These are phyloP conservation scores for Hemiscyllium ocellatum DNA, from an alignment of 2,113 vertebrate species.

Conservation along the genomic window DNA sequence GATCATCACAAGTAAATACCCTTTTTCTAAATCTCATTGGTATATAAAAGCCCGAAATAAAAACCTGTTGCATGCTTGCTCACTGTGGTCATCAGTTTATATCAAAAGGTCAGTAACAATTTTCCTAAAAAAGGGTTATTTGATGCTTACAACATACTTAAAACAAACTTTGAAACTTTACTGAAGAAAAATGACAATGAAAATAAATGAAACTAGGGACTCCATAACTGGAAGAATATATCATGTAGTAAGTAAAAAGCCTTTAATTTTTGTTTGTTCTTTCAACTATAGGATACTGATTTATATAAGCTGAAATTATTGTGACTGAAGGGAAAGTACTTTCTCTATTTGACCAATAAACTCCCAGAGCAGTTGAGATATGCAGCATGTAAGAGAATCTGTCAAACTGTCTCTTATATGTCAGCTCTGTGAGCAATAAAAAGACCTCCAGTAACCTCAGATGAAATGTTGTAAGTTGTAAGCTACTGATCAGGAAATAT, in stretches of 20 bases:
- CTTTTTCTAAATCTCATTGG: not conserved
- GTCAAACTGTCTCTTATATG: slow-evolving; percentile 17
- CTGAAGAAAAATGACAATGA: not conserved
- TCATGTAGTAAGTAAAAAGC: not conserved
- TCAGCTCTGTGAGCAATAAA: not conserved
- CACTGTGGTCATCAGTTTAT: not conserved
- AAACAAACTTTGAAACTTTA: not conserved
- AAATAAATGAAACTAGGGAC: not conserved
- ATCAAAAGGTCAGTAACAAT: not conserved
- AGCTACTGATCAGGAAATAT: not conserved
- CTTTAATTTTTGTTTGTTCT: not conserved
- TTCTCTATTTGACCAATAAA: slow-evolving; percentile 18
- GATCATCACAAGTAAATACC: not conserved
- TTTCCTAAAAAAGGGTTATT: not conserved
- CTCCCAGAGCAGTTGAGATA: slow-evolving; percentile 28
- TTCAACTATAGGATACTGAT: not conserved
- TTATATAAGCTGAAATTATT: not conserved
- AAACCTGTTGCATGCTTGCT: not conserved
- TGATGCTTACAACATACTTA: not conserved
- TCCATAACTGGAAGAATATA: not conserved
- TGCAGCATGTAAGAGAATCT: slow-evolving; percentile 26
- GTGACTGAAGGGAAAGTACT: not conserved
- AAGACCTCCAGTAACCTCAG: not conserved
- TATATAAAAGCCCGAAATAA: not conserved
- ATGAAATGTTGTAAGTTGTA: not conserved